Conservation (phyloP, 2,888 invertebrate species). For the Diploptera punctata region DNA sequence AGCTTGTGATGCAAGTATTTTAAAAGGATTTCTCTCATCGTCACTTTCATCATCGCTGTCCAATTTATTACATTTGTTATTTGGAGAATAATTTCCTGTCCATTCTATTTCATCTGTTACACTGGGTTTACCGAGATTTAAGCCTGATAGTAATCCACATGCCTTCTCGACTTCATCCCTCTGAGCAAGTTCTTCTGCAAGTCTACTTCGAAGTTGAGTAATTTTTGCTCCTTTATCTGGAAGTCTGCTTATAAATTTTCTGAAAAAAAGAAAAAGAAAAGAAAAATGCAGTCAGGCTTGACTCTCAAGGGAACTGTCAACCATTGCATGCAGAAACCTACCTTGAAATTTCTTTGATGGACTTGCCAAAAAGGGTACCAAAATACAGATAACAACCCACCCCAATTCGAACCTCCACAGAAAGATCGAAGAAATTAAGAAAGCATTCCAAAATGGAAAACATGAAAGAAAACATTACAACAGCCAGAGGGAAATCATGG, state of each 20-base stretch:
- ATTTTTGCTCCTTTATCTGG: conserved; percentile 67
- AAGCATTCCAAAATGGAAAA: no score
- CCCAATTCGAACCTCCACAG: no score
- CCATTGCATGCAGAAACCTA: no score
- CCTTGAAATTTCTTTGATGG: no score
- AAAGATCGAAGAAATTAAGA: no score
- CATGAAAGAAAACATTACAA: no score
- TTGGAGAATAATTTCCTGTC: conserved; percentile 50
- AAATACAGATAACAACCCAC: no score
- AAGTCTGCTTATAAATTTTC: conserved; percentile 60
- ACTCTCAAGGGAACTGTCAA: no score
- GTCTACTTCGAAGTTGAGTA: conserved; percentile 57
- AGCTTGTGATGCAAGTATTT: conserved; percentile 62
- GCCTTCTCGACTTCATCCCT: conserved; percentile 61
- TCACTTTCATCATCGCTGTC: conserved; percentile 59
- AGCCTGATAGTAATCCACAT: conserved; percentile 58
- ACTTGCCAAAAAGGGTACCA: no score
- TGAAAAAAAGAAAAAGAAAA: no score
- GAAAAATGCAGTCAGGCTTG: no score
- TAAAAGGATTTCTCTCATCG: conserved; percentile 63
- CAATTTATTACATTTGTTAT: conserved; percentile 5
- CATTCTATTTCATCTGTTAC: conserved; percentile 65
- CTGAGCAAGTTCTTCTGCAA: conserved; percentile 58
- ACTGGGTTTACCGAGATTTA: conserved; percentile 55
- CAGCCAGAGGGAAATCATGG: no score